Evolutionary conservation across 2,113 vertebrate species (phyloP).

Genomic region (Prunella fulvescens): DNA sequence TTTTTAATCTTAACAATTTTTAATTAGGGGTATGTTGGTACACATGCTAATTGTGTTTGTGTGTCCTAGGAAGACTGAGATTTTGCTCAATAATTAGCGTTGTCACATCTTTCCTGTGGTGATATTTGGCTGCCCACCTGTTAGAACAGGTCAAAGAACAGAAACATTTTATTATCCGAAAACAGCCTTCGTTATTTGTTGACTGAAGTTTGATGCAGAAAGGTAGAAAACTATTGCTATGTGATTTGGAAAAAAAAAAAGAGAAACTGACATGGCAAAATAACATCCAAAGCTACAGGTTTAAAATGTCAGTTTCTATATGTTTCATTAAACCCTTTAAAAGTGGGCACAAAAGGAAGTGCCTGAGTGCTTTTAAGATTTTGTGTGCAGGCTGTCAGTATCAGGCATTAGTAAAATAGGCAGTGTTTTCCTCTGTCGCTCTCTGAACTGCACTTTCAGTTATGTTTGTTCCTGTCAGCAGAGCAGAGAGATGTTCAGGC

Average conservation of each 20-base stretch:
- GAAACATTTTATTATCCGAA: neutral
- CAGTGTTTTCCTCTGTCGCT: conserved; percentile 62
- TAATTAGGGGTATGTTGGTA: neutral
- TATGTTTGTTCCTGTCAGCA: conserved; percentile 7
- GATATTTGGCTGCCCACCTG: neutral
- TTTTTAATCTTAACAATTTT: neutral
- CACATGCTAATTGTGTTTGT: neutral
- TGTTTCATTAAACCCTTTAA: conserved; percentile 66
- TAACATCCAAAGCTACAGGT: conserved; percentile 26
- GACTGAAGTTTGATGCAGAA: conserved; percentile 4
- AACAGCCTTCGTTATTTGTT: conserved; percentile 11
- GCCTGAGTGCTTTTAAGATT: conserved; percentile 56
- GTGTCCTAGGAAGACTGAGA: neutral
- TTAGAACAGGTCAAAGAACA: neutral
- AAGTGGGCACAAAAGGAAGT: conserved; percentile 35
- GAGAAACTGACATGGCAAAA: neutral
- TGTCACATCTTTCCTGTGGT: neutral
- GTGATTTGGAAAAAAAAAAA: neutral
- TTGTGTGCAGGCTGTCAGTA: conserved; percentile 63
- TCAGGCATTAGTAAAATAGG: conserved; percentile 57
- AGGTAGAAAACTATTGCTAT: neutral
- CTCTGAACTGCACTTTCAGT: conserved; percentile 51
- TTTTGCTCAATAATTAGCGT: fast-evolving
- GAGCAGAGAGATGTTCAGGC: neutral
- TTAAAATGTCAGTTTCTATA: conserved; percentile 18